These are phyloP conservation scores for Pseudomyrmex cubaensis DNA, from an alignment of 1,140 invertebrate species.

Conservation along the genomic window DNA sequence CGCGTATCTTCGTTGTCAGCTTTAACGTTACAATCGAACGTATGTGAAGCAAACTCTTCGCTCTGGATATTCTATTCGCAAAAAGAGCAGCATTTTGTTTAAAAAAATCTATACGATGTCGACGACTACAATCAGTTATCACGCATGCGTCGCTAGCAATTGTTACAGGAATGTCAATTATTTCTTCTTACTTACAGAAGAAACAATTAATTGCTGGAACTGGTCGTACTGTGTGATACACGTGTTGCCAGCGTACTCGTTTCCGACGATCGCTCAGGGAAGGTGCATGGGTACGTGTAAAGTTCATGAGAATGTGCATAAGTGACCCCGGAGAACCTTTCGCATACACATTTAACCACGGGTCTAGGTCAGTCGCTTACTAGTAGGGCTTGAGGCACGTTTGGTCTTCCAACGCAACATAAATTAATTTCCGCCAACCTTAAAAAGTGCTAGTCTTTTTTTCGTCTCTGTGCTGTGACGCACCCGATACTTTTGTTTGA, in stretches of 20 bases:
- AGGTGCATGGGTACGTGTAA: background rate
- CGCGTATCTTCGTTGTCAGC: background rate
- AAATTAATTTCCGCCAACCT: background rate
- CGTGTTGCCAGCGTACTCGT: constrained; percentile 19
- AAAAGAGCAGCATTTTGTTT: background rate
- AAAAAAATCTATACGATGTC: background rate
- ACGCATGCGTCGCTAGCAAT: background rate
- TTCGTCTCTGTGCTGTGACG: background rate
- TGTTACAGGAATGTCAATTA: background rate
- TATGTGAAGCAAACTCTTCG: background rate
- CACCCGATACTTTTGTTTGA: background rate
- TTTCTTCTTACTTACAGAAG: background rate
- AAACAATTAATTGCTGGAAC: constrained; percentile 9
- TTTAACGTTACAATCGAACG: background rate
- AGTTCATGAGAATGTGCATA: constrained; percentile 30
- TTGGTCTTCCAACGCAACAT: constrained; percentile 24
- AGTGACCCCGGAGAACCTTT: constrained; percentile 30
- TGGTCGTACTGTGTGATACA: background rate
- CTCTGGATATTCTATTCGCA: background rate
- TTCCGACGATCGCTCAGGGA: background rate
- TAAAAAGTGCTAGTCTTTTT: background rate
- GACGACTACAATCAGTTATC: background rate
- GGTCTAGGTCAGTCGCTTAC: constrained; percentile 44
- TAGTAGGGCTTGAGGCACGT: background rate
- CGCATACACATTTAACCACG: constrained; percentile 5